A percentile compares a stretch with the other conserved stretches of the same genome.
phyloP scores from a whole-genome alignment of 2,113 vertebrate species.

The Callorhinus ursinus region DNA sequence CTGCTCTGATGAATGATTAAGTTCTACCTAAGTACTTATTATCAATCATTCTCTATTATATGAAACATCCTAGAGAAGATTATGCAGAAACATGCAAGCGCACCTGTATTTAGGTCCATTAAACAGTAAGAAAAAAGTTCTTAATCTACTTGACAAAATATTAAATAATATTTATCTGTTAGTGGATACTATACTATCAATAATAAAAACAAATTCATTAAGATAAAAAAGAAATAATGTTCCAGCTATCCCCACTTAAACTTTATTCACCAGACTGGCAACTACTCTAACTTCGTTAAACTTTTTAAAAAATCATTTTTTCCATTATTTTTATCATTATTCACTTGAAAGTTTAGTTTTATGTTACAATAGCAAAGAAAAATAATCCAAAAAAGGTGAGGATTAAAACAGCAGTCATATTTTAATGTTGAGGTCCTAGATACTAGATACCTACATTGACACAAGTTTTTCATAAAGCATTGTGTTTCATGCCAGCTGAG shows the following conservation, averaged over 20 bases:
- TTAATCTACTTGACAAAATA: background rate
- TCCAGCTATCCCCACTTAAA: conserved; percentile 42
- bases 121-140: conserved; percentile 31
- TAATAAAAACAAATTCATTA: conserved; percentile 31
- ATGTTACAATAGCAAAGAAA: background rate
- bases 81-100: background rate
- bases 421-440: background rate
- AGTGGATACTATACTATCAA: background rate
- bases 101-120: background rate
- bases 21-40: background rate
- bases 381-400: background rate
- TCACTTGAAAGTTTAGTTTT: conserved; percentile 47
- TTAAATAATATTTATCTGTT: background rate
- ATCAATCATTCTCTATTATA: conserved; percentile 2
- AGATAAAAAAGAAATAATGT: background rate
- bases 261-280: background rate
- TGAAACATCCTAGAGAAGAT: conserved; percentile 17
- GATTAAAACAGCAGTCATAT: background rate
- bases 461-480: conserved; percentile 18
- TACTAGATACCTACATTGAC: background rate
- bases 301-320: background rate
- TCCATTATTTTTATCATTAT: conserved; percentile 11
- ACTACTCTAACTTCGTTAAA: conserved; percentile 14
- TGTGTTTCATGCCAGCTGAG: background rate
- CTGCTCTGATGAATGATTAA: background rate